Evolutionary conservation across 1,140 invertebrate species (phyloP), one percentile per base, ranked within the genome.

Genomic region (Scaptomyza hsui): DNA sequence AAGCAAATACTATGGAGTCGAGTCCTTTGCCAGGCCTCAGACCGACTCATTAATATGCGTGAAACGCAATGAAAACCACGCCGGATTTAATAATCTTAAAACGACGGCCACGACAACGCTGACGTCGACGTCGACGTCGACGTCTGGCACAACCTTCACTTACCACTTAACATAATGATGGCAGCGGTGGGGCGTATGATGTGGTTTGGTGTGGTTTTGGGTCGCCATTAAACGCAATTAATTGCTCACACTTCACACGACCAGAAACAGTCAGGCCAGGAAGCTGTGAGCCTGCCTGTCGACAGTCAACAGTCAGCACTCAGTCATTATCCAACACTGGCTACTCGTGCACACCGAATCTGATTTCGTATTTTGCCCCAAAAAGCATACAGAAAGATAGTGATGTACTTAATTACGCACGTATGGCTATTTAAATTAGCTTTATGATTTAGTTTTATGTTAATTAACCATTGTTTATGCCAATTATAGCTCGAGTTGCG

Each of bases 401-500:
- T n/a, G 15, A 16, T 61, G 41, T 41, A 52, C 55, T 78, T 88
- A 88, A 86, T 88, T 86, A 88, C 82, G 73, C 81, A 86, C 81
- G 82, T 86, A 78, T 81, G 64, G 67, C 78, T 78, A 55, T 86
- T 86, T 81, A 86, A 86, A 86, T 86, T 77, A 77, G 56, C 56
- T 85, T 79, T 69, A 81, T 88, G 77, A n/a, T n/a, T 88, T 86
- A 86, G 81, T 88, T 86, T 86, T 88, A 86, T 86, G 82, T 88
- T 86, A 86, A 86, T 86, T 86, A 86, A 88, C 69, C 57, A 77
- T 85, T 85, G 80, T 85, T 81, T 80, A 80, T 80, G 80, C 68
- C 80, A 83, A 85, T 83, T 85, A 83, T 63, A 63, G 48, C 59
- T 32, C 57, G 61, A 24, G 7, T 24, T 26, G 15, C 24, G 24